Evolutionary conservation across 1,140 invertebrate genomes (phyloP), one percentile per base, ranked within the genome.

Genomic region (Latrodectus geometricus): DNA sequence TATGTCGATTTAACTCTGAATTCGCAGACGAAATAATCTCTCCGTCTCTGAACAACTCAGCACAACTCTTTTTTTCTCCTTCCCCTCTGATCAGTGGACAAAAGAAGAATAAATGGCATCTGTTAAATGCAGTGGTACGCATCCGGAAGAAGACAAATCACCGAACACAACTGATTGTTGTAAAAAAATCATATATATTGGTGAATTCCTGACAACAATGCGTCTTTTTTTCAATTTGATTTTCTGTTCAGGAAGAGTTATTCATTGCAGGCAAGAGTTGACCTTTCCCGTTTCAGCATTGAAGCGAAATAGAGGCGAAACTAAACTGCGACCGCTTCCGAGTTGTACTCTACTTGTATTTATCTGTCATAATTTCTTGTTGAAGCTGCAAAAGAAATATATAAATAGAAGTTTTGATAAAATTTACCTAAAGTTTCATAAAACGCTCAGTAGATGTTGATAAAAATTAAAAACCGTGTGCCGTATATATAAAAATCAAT

Each of bases 131-230:
- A 61, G 11, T 17, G 54, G 54, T 61, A 14, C 17, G 54, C 17
- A 61, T 61, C 54, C 54, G 54, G 54, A 61, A 61, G 54, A 61
- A 61, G 54, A 61, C 54, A 61, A 61, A 61, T 61, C 54, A 61
- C 54, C 17, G 54, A 61, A 17, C 54, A 61, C 54, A 61, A 61
- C 11, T 61, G 54, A 61, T 61, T 17, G 54, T 61, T 61, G 54
- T 11, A 14, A 17, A 17, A 61, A 61, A 61, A 8, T 35, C 35
- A 61, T 61, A 61, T 61, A 17, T 61, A 61, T 61, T 61, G 54
- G 54, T 17, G 17, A 61, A 61, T 61, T 61, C 8, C 11, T 17
- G 54, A 61, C 54, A 61, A 61, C 54, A 61, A 61, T 61, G 54
- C 54, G 17, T 17, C 54, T 17, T 61, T 61, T 61, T 61, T 14